Percentiles rank a stretch among this genome's conserved stretches.
These are phyloP conservation scores for Odontocerum albicorne DNA, from an alignment of 2,888 invertebrate genomes.

Conservation along the genomic window DNA sequence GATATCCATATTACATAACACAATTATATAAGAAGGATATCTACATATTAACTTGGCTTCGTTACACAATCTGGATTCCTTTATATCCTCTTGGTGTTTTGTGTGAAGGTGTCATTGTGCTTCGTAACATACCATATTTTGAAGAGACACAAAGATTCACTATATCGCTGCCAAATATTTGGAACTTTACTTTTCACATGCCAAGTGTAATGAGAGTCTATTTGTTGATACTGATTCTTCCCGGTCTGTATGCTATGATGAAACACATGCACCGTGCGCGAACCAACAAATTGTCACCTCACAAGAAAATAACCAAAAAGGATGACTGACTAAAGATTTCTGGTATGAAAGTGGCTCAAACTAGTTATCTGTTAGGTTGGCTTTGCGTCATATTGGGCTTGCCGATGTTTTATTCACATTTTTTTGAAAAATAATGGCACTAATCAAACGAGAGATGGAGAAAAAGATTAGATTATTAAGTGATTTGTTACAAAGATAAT, in stretches of 20 bases:
- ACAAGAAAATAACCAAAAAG: conserved; percentile 49
- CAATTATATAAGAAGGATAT: conserved; percentile 75
- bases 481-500: too few species aligned
- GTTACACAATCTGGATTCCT: conserved; percentile 93
- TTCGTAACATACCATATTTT: conserved; percentile 86
- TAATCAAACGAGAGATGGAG: neutral
- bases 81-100: conserved; percentile 89
- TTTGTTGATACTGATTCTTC: conserved; percentile 72
- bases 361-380: conserved; percentile 8
- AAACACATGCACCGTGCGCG: conserved; percentile 81
- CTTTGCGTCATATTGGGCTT: conserved; percentile 9
- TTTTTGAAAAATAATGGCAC: conserved; percentile 1
- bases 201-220: conserved; percentile 78
- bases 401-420: conserved; percentile 4
- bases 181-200: conserved; percentile 87
- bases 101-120: conserved; percentile 80
- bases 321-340: conserved; percentile 34
- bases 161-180: conserved; percentile 76
- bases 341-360: conserved; percentile 7
- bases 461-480: too few species aligned
- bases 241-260: conserved; percentile 78
- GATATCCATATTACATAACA: conserved; percentile 91
- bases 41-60: conserved; percentile 82
- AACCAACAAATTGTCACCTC: conserved; percentile 61
- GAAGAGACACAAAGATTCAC: conserved; percentile 80